Evolutionary conservation across 2,113 vertebrate genomes (phyloP), one percentile per base, ranked within the genome.

Genomic region (Garra rufa): DNA sequence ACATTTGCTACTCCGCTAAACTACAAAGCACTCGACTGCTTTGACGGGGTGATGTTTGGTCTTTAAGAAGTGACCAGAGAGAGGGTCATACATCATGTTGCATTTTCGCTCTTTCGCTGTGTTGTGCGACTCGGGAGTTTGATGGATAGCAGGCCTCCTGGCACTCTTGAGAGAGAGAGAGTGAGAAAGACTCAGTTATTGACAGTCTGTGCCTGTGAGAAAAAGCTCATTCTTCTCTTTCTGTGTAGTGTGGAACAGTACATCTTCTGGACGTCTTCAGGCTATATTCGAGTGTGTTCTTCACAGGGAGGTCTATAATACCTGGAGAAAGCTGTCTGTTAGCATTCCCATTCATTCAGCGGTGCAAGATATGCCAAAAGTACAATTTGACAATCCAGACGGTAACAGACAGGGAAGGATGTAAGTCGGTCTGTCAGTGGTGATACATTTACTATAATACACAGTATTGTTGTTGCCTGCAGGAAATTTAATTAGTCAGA

Each of bases 111-210:
- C 78, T 43, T 88, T 83, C 61, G 34, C 30, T 14, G 55, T 87
- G 86, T 87, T 86, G 83, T 90, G 84, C 70, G 73, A 89, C 85
- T 92, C 89, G 89, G 91, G 83, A 59, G 67, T 77, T 88, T 93
- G 93, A 94, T 93, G 90, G 92, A 94, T 93, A 90, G 87, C 83
- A 90, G 34, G 67, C 89, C 88, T 85, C 85, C 87, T 44, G 70
- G 78, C 63, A 6, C 89, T 83, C n/a, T 44, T 9, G 44, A 13
- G 50, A 78, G 50, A 38, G 55, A 74, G 48, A 44, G 46, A 52
- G 70, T 41, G 38, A 69, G 44, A 59, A 52, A 86, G 38, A 67
- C 74, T 57, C 1, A 0, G 24, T 8, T 55, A 85, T 85, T 73
- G 79, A 82, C 78, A 71, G 43, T 13, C 28, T 17, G 46, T 75